Conservation (phyloP, 2,113 vertebrate species). For the Pagrus major region DNA sequence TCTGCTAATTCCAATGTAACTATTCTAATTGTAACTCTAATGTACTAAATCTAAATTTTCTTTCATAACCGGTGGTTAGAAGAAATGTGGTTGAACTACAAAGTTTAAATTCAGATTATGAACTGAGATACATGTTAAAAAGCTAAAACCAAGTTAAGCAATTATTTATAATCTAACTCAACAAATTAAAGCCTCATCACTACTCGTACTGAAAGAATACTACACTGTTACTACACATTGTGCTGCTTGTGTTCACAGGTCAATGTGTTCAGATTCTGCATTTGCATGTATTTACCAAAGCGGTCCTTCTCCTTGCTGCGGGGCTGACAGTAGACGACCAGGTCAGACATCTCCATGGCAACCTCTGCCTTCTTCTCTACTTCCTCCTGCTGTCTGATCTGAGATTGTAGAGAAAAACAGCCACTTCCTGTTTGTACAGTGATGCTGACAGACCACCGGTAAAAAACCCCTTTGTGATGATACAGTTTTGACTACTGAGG, state of each 20-base stretch:
- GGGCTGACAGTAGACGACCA: conserved; percentile 97
- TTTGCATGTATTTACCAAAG: conserved; percentile 84
- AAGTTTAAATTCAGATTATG: neutral
- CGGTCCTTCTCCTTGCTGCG: conserved; percentile 96
- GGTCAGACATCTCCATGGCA: conserved; percentile 95
- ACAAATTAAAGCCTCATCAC: too few species aligned
- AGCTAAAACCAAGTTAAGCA: too few species aligned
- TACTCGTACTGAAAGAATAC: too few species aligned
- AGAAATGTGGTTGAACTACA: neutral
- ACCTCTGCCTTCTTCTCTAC: conserved; percentile 93
- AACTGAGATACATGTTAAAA: neutral
- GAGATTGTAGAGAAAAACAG: conserved; percentile 33
- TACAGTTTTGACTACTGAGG: neutral
- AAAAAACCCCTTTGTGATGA: neutral
- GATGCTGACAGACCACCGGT: conserved; percentile 10
- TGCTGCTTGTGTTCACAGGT: neutral
- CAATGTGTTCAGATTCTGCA: neutral
- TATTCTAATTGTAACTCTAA: too few species aligned
- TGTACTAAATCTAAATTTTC: too few species aligned
- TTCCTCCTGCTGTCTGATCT: conserved; percentile 89
- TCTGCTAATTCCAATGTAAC: neutral
- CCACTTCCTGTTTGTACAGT: conserved; percentile 46
- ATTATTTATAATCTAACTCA: too few species aligned
- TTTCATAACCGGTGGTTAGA: too few species aligned
- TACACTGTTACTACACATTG: too few species aligned